phyloP scores from a whole-genome alignment of 2,888 invertebrate genomes.

The Cantharis flavilabris region DNA sequence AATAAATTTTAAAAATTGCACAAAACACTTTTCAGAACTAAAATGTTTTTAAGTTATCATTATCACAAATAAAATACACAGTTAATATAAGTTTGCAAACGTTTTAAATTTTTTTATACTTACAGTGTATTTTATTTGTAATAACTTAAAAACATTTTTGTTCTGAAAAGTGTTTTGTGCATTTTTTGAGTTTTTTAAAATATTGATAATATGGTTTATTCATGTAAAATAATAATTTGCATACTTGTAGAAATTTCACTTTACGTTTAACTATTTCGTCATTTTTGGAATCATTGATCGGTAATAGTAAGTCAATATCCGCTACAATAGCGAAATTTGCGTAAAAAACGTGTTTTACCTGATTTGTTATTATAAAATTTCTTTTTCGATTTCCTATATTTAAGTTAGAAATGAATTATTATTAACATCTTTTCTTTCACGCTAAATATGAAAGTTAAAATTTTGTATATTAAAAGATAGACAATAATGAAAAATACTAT shows the following conservation, averaged over 20 bases:
- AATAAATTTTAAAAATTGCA: no score
- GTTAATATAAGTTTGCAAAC: no score
- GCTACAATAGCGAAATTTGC: neutral
- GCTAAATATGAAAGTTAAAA: neutral
- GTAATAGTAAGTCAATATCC: neutral
- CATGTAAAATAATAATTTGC: neutral
- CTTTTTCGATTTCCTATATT: neutral
- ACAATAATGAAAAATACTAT: neutral
- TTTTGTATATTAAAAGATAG: neutral
- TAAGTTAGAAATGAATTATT: neutral
- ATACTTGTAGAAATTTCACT: neutral
- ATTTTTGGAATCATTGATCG: neutral
- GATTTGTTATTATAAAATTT: neutral
- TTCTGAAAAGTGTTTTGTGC: no score
- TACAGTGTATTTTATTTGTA: no score
- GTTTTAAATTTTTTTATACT: no score
- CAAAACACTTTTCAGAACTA: no score
- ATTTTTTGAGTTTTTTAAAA: no score
- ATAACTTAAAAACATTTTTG: no score
- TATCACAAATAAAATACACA: no score
- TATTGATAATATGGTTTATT: no score
- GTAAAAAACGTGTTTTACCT: neutral
- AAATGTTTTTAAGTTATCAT: no score
- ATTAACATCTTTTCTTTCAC: neutral
- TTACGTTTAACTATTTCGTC: neutral